Evolutionary conservation across 2,113 vertebrate species (phyloP), one percentile per base, ranked within the genome.

Genomic region (Theropithecus gelada): DNA sequence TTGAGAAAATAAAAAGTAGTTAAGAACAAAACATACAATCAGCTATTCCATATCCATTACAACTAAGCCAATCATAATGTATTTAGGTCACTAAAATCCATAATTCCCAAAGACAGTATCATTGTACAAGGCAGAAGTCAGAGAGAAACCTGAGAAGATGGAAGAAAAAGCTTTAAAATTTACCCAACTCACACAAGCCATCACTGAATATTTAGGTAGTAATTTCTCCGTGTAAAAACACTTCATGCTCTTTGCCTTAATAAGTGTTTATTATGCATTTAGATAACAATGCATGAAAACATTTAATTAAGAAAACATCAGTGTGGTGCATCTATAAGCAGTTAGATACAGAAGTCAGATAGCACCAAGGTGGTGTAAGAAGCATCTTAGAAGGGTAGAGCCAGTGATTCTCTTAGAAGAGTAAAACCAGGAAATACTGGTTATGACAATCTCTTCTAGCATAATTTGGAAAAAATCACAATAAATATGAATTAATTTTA

Each of bases 381-480:
- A 91, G 16, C 20, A 35, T 83, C 40, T 80, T 75, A 35, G 30
- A 73, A 57, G 50, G 30, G 10, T 23, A 59, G 6, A 95, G 16
- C 30, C 16, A 66, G 38, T 57, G 87, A 61, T 23, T 81, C 55
- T 78, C 27, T 80, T 66, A 32, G 35, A 72, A 57, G 52, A 43
- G 10, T 20, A 73, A 9, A 94, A 22, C 20, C 7, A 55, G 84
- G 17, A 35, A 57, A 66, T 43, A 18, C 45, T 64, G 13, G 35
- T 43, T 82, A 76, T 12, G 75, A 59, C 40, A 50, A 1, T 68
- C 40, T 50, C 61, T 35, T 59, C 18, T 6, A 66, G 13, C 12
- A n/a, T 87, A 86, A 75, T 87, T 92, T 87, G 48, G 20, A 96
- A 95, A 95, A 55, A 95, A 75, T 32, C 52, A 92, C 25, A 76